These are phyloP conservation scores for Poecilia wingei DNA, from an alignment of 2,797 vertebrate species.

Conservation along the genomic window DNA sequence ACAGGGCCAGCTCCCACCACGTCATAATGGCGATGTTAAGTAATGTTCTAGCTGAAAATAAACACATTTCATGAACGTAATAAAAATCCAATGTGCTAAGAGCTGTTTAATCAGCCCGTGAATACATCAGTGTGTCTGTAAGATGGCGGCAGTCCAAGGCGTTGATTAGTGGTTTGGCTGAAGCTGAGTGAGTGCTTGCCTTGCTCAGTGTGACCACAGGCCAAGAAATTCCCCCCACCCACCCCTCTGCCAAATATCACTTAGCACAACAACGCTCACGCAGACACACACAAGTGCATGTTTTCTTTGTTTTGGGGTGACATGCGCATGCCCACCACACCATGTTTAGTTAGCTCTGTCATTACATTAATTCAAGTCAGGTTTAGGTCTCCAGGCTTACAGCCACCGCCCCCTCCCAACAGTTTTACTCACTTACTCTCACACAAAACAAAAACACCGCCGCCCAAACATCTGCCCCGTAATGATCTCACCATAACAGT, in stretches of 20 bases:
- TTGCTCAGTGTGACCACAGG: constrained; percentile 74
- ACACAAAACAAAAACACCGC: constrained; percentile 52
- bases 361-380: constrained; percentile 58
- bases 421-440: constrained; percentile 50
- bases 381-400: constrained; percentile 41
- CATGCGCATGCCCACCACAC: constrained; percentile 27
- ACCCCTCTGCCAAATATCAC: constrained; percentile 78
- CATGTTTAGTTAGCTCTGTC: constrained; percentile 48
- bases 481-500: constrained; percentile 51
- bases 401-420: constrained; percentile 52
- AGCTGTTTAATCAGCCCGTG: constrained; percentile 78
- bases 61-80: constrained; percentile 77
- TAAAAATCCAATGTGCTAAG: constrained; percentile 80
- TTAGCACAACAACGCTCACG: constrained; percentile 64
- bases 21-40: constrained; percentile 74
- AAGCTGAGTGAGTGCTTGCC: constrained; percentile 67
- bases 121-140: constrained; percentile 74
- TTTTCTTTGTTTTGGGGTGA: constrained; percentile 33
- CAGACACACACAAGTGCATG: constrained; percentile 40
- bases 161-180: constrained; percentile 81
- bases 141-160: constrained; percentile 69
- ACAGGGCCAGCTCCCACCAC: constrained; percentile 60
- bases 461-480: constrained; percentile 56
- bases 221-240: constrained; percentile 65
- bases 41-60: constrained; percentile 77